These are phyloP conservation scores for Hippocampus abdominalis DNA, from an alignment of 2,113 vertebrate species.

Conservation along the genomic window DNA sequence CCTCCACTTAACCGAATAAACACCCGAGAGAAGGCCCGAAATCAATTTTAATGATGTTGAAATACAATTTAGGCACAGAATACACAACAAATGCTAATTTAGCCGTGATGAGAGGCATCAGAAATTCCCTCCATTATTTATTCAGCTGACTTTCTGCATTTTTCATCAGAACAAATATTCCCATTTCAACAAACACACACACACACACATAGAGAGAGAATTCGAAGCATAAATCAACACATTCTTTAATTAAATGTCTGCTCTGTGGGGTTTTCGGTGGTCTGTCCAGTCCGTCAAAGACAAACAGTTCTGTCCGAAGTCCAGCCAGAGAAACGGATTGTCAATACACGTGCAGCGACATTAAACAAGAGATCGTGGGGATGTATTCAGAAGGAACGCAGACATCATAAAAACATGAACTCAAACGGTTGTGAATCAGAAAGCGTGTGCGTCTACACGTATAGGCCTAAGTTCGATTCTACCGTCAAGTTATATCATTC, in stretches of 20 bases:
- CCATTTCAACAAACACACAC: constrained; percentile 71
- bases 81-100: constrained; percentile 77
- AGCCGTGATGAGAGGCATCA: constrained; percentile 71
- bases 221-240: constrained; percentile 70
- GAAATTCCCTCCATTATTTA: constrained; percentile 74
- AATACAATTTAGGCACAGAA: constrained; percentile 76
- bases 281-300: constrained; percentile 64
- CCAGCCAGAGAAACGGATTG: constrained; percentile 54
- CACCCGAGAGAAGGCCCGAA: constrained; percentile 69
- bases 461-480: too few species aligned
- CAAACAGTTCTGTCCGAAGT: constrained; percentile 70
- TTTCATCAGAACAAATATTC: constrained; percentile 80
- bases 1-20: constrained; percentile 73
- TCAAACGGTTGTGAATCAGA: constrained; percentile 4
- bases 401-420: constrained; percentile 53
- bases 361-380: constrained; percentile 55
- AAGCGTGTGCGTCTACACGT: background rate
- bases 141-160: constrained; percentile 76
- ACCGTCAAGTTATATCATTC: too few species aligned
- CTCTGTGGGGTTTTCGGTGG: constrained; percentile 58
- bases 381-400: constrained; percentile 47
- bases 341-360: constrained; percentile 67
- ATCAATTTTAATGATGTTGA: constrained; percentile 80
- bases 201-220: constrained; percentile 46
- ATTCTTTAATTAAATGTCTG: constrained; percentile 70